Evolutionary conservation across 2,888 invertebrate species (phyloP).

Genomic region (Drosophila neonasuta): DNA sequence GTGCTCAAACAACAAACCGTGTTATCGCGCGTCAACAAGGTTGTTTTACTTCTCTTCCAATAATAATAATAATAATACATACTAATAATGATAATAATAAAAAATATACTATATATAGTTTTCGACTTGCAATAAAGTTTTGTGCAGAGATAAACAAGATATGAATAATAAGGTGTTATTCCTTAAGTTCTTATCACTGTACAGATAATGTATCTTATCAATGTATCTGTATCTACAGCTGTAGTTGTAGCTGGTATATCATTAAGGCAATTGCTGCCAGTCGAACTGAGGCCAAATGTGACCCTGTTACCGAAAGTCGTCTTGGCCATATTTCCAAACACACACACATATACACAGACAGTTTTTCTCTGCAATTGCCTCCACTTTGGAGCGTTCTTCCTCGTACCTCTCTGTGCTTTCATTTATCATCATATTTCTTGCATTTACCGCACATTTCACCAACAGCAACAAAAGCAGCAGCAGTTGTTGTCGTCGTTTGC

Average conservation of each 20-base stretch:
- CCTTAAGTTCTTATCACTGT: constrained; percentile 27
- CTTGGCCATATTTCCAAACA: constrained; percentile 36
- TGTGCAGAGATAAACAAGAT: constrained; percentile 49
- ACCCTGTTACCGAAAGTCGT: constrained; percentile 43
- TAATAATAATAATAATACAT: background rate
- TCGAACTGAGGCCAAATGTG: constrained; percentile 33
- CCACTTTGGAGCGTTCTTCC: constrained; percentile 14
- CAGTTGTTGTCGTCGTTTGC: constrained; percentile 10
- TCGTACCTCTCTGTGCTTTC: constrained; percentile 43
- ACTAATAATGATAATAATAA: background rate
- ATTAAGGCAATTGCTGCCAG: constrained; percentile 41
- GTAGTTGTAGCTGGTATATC: constrained; percentile 14
- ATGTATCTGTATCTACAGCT: constrained; percentile 11
- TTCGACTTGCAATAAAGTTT: constrained; percentile 14
- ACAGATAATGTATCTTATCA: constrained; percentile 53
- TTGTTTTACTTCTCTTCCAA: background rate
- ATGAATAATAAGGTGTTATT: constrained; percentile 27
- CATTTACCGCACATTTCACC: constrained; percentile 69
- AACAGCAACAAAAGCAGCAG: constrained; percentile 29
- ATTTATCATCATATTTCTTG: constrained; percentile 72
- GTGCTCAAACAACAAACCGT: constrained; percentile 13
- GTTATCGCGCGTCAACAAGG: constrained; percentile 26
- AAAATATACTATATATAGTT: too few relatives aligned
- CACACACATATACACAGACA: constrained; percentile 10
- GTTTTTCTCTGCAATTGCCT: constrained; percentile 30